These are phyloP conservation scores for Babylonia areolata DNA, from an alignment of 1,140 invertebrate genomes.

Conservation along the genomic window DNA sequence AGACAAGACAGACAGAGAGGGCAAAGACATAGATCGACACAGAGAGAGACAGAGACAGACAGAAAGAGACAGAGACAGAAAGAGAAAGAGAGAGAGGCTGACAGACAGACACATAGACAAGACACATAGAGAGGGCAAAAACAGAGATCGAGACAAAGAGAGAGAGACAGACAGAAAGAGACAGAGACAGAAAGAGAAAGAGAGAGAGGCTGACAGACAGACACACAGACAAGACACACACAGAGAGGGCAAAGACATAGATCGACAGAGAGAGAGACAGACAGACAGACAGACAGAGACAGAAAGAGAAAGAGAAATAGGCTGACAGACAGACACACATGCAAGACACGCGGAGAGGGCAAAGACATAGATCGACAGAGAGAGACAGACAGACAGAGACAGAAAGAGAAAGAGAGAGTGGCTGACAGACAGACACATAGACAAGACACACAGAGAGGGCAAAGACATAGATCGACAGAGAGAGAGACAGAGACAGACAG, in stretches of 20 bases:
- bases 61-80: neutral
- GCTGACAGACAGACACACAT: neutral
- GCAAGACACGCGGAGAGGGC: too few species aligned
- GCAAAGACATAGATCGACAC: neutral
- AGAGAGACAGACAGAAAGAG: neutral
- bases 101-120: neutral
- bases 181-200: neutral
- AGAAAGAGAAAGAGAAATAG: too few species aligned
- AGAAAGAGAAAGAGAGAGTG: neutral
- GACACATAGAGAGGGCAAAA: too few species aligned
- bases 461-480: too few species aligned
- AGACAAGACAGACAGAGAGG: neutral
- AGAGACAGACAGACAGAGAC: conserved; percentile 8
- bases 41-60: neutral
- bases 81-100: neutral
- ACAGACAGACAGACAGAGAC: neutral
- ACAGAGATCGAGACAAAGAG: neutral
- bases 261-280: neutral
- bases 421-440: neutral
- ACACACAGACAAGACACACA: neutral
- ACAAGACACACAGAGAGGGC: neutral
- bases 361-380: too few species aligned
- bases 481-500: neutral
- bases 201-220: neutral
- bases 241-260: neutral